phyloP scores from a whole-genome alignment of 2,797 vertebrate genomes.

The Gorsachius magnificus region DNA sequence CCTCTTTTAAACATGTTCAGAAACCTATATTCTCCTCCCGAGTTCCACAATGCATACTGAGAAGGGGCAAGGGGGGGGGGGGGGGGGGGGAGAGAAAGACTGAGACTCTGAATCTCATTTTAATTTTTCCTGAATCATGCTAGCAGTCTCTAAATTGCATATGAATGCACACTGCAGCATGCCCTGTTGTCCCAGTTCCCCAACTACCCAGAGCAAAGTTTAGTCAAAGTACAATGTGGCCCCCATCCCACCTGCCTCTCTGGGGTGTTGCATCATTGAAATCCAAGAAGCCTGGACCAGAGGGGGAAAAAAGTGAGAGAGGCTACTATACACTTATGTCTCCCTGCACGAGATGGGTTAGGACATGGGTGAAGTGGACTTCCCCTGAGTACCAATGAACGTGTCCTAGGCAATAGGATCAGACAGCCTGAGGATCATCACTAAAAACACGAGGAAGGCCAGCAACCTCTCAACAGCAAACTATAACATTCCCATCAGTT shows the following conservation, averaged over 20 bases:
- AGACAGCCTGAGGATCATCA: neutral
- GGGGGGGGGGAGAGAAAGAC: neutral
- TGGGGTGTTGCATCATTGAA: neutral
- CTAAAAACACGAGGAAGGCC: neutral
- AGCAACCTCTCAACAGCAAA: neutral
- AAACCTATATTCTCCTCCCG: neutral
- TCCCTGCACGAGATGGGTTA: neutral
- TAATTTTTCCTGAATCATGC: neutral
- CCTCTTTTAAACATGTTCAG: neutral
- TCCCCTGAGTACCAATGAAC: neutral
- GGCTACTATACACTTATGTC: neutral
- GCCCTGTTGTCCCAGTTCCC: neutral
- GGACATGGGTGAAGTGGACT: neutral
- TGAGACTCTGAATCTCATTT: neutral
- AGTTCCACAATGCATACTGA: neutral
- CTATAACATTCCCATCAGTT: neutral
- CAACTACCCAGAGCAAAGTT: neutral
- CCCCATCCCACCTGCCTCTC: neutral
- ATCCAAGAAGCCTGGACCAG: neutral
- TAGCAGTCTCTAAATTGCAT: neutral
- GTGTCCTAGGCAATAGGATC: neutral
- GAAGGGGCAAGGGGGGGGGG: neutral
- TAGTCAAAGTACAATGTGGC: fast-evolving
- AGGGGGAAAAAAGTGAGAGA: neutral
- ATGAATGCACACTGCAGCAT: neutral